Evolutionary conservation across 2,888 invertebrate genomes (phyloP).

Genomic region (Chorisops tibialis): DNA sequence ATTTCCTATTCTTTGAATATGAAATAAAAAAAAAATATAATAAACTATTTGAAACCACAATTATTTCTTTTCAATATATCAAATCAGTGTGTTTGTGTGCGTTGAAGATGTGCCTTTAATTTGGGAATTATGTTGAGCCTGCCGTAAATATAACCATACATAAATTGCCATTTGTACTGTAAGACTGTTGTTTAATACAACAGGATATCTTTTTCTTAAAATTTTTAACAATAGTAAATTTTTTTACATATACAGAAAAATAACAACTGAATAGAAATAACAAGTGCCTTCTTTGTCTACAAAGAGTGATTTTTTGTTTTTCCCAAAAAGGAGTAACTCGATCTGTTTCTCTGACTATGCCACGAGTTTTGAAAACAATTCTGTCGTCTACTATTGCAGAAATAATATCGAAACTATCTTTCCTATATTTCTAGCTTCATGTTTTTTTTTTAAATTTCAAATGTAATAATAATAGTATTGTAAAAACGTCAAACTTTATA

Average conservation of each 20-base stretch:
- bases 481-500: too few species aligned
- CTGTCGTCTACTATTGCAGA: too few species aligned
- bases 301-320: not conserved
- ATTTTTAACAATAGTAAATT: not conserved
- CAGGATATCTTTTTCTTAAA: not conserved
- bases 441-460: too few species aligned
- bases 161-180: constrained; percentile 3
- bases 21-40: not conserved
- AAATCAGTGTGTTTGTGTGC: constrained; percentile 16
- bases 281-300: constrained; percentile 19
- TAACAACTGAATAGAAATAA: not conserved
- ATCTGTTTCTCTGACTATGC: too few species aligned
- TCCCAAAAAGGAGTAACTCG: too few species aligned
- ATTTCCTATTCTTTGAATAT: constrained; percentile 12
- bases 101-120: constrained; percentile 8
- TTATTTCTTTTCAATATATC: not conserved
- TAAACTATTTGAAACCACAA: not conserved
- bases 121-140: not conserved
- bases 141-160: too few species aligned
- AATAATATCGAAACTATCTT: too few species aligned
- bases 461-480: too few species aligned
- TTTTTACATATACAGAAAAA: constrained; percentile 22
- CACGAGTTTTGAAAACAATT: too few species aligned
- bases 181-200: not conserved
- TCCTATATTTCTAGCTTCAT: too few species aligned